These are phyloP conservation scores for Schizopygopsis malacanthus DNA, from an alignment of 2,797 vertebrate genomes.

Conservation along the genomic window DNA sequence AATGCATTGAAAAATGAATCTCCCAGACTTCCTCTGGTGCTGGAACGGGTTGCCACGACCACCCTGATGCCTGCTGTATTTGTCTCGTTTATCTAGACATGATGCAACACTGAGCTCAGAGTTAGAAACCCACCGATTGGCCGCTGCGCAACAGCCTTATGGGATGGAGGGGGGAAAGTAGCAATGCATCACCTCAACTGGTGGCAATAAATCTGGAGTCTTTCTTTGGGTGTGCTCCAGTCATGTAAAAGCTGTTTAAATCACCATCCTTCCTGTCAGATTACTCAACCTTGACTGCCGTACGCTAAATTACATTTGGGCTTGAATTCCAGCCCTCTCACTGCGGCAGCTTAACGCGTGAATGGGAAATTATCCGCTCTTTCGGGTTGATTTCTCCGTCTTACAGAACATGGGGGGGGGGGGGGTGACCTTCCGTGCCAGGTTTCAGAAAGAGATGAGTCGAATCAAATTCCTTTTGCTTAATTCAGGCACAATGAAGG, in stretches of 20 bases:
- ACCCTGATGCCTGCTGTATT: conserved; percentile 69
- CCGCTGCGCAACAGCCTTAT: conserved; percentile 40
- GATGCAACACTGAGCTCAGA: conserved; percentile 76
- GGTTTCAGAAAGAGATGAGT: conserved; percentile 37
- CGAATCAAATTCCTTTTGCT: conserved; percentile 46
- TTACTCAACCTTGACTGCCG: conserved; percentile 55
- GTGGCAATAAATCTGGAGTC: conserved; percentile 59
- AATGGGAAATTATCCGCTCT: conserved; percentile 64
- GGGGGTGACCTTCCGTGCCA: conserved; percentile 35
- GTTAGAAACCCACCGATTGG: conserved; percentile 70
- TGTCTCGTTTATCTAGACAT: conserved; percentile 80
- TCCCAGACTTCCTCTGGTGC: conserved; percentile 49
- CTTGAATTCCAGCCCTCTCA: conserved; percentile 56
- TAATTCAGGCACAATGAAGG: conserved; percentile 51
- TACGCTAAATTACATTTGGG: conserved; percentile 59
- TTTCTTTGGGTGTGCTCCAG: conserved; percentile 59
- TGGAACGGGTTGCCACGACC: conserved; percentile 58
- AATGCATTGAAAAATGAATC: conserved; percentile 42
- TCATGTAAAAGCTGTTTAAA: conserved; percentile 61
- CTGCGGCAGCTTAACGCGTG: conserved; percentile 64
- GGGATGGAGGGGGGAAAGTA: conserved; percentile 6
- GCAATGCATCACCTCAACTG: conserved; percentile 56
- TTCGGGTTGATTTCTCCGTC: conserved; percentile 58
- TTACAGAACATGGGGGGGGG: conserved; percentile 10
- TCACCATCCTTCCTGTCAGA: conserved; percentile 60